A percentile compares a stretch with the other conserved stretches of the same genome.
These are phyloP conservation scores for Germaria angustata DNA, from an alignment of 2,888 invertebrate genomes.

Conservation along the genomic window DNA sequence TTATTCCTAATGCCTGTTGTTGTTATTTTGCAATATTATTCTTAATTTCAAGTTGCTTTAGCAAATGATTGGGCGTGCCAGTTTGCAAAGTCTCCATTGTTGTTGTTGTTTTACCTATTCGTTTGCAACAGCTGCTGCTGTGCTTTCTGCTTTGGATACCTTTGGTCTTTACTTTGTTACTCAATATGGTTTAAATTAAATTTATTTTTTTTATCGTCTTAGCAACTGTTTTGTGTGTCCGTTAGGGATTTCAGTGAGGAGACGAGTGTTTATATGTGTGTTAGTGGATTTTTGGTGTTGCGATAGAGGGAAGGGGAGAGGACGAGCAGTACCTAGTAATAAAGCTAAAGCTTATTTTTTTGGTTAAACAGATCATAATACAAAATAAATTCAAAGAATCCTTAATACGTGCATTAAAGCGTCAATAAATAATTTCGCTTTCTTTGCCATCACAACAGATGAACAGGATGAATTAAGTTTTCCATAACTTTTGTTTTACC, in stretches of 20 bases:
- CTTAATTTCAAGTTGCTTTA: constrained; percentile 53
- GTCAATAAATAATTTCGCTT: not conserved
- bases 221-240: not conserved
- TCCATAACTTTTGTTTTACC: no score
- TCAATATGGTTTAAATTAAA: constrained; percentile 16
- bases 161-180: constrained; percentile 1
- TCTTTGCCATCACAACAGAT: not conserved
- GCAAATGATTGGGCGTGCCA: constrained; percentile 68
- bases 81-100: constrained; percentile 33
- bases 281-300: no score
- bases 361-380: constrained; percentile 16
- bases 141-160: constrained; percentile 8
- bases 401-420: not conserved
- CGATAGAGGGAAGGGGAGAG: no score
- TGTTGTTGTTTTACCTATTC: constrained; percentile 14
- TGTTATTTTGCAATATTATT: constrained; percentile 58
- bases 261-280: not conserved
- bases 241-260: no score
- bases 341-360: constrained; percentile 29
- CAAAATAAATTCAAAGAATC: not conserved
- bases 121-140: constrained; percentile 49
- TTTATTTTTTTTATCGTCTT: not conserved
- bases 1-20: not conserved
- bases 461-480: not conserved
- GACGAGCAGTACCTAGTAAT: no score